Base-by-base conservation (phyloP, 1,140 invertebrate species). In the Panulirus ornatus region DNA sequence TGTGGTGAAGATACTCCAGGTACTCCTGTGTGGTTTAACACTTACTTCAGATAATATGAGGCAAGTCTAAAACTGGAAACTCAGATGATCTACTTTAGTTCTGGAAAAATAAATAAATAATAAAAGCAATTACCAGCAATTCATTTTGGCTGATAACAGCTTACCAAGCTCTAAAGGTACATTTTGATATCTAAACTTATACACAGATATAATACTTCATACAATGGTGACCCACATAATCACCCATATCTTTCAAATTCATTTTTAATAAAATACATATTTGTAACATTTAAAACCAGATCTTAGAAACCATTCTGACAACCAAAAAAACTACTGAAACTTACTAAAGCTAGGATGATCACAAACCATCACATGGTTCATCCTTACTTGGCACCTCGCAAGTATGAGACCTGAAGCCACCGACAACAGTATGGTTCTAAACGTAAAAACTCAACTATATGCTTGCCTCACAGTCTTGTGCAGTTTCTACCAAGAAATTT, bases 221-320 rank as follows among this genome's bases (percentile, higher is more conserved):
- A 66, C n/a, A 30, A 30, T 16, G 58, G 58, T 27, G n/a, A 66
- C 58, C 5, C 30, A 30, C 5, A 30, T 8, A 30, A 8, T 30
- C n/a, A 22, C 58, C 58, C 6, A 30, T 66, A 66, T 30, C 30
- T 66, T 6, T 30, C 11, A 27, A 30, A 3, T 66, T 66, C 6
- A 5, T n/a, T 30, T 9, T 66, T 6, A 47, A 47, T 47, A 66
- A 27, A 66, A 47, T 58, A 58, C 19, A 22, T 14, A 3, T 8
- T 66, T 66, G 27, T 22, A 66, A 66, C 58, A 66, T 27, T 66
- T 66, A 66, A 47, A 66, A 66, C 58, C 58, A 66, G 58, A 66
- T 66, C 58, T 30, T 66, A 30, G n/a, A 66, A 66, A 66, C 58
- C 58, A 66, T 30, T 66, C 3, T 66, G 16, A 66, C 58, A 66